These are phyloP conservation scores for Cavia aperea DNA, from an alignment of 2,113 vertebrate species.

Conservation along the genomic window DNA sequence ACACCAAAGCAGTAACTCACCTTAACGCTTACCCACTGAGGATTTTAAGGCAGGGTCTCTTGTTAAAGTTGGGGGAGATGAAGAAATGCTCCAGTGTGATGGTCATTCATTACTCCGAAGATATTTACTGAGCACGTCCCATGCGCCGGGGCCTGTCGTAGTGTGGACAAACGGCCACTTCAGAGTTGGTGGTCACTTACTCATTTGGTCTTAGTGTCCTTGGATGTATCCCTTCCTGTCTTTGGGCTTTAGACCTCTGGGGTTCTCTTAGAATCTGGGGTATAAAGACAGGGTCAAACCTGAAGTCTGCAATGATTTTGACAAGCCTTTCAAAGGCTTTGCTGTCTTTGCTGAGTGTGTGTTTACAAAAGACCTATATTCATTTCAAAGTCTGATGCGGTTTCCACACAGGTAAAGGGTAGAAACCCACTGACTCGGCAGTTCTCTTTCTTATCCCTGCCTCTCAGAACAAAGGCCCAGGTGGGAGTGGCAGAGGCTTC, in stretches of 20 bases:
- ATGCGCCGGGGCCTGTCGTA: accelerated
- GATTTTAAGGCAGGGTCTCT: background rate
- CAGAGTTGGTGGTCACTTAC: background rate
- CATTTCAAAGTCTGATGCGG: background rate
- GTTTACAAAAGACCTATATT: background rate
- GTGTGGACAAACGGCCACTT: background rate
- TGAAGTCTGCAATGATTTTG: background rate
- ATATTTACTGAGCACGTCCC: background rate
- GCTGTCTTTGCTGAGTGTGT: background rate
- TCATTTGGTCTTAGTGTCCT: background rate
- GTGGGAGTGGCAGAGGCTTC: background rate
- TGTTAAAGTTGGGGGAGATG: background rate
- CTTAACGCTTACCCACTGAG: background rate
- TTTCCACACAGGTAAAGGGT: background rate
- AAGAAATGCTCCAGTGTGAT: background rate
- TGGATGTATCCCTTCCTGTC: background rate
- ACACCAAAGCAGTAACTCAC: background rate
- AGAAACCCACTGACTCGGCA: background rate
- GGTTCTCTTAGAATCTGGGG: background rate
- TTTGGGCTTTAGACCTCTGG: background rate
- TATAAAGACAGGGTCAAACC: background rate
- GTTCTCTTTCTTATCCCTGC: background rate
- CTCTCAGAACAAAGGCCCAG: background rate
- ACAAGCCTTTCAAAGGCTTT: background rate
- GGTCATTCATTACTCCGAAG: background rate